Conservation (phyloP, 2,888 invertebrate species). For the Eremobia ochroleuca region DNA sequence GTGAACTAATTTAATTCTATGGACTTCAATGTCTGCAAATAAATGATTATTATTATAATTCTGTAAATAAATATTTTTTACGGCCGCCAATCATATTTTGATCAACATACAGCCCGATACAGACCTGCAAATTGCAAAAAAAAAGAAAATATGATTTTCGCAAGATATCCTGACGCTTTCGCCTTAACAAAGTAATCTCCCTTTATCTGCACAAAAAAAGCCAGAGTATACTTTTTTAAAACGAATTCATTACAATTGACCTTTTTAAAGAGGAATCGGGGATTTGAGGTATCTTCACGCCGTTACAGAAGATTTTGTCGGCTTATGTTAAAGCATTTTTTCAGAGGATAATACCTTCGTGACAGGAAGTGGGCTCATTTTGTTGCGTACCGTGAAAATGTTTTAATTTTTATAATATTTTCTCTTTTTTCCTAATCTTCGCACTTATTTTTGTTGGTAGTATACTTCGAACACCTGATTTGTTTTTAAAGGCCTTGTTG, state of each 20-base stretch:
- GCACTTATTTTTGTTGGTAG: constrained; percentile 19
- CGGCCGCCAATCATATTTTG: neutral
- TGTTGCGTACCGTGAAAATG: constrained; percentile 38
- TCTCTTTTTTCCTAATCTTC: constrained; percentile 34
- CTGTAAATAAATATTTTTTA: neutral
- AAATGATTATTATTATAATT: neutral
- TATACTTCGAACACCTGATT: constrained; percentile 24
- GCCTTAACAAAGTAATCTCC: neutral
- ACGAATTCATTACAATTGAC: constrained; percentile 35
- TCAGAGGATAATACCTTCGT: constrained; percentile 52
- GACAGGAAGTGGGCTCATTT: constrained; percentile 53
- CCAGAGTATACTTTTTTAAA: constrained; percentile 11
- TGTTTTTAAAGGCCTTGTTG: neutral
- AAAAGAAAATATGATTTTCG: neutral
- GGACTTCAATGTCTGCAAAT: no score
- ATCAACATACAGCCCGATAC: neutral
- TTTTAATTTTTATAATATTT: constrained; percentile 44
- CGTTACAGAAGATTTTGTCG: constrained; percentile 58
- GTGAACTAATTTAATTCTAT: no score
- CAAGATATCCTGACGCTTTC: neutral
- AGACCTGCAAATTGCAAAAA: neutral
- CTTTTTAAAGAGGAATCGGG: constrained; percentile 44
- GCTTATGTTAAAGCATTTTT: constrained; percentile 58
- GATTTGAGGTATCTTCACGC: constrained; percentile 58
- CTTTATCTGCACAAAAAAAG: constrained; percentile 20